phyloP scores from a whole-genome alignment of 2,797 vertebrate species.

The Tolypeutes matacus region DNA sequence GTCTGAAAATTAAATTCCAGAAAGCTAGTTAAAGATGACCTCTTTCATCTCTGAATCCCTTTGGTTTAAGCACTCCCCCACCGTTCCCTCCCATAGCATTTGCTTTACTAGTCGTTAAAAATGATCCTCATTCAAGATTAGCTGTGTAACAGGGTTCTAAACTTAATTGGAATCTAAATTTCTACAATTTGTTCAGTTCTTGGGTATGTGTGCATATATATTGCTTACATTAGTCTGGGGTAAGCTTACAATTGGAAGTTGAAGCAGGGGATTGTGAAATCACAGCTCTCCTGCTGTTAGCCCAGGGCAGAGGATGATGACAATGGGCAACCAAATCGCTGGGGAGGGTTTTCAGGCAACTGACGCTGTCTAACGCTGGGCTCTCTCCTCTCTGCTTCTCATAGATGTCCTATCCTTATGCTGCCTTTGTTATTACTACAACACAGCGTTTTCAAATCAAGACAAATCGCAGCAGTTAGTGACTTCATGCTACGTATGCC shows the following conservation, averaged over 20 bases:
- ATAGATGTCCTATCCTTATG: not conserved
- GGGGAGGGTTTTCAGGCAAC: not conserved
- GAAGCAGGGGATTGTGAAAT: not conserved
- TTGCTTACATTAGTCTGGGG: not conserved
- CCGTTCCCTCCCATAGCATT: not conserved
- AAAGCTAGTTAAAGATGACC: not conserved
- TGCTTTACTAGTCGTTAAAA: not conserved
- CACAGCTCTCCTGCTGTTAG: not conserved
- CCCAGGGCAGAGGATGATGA: accelerated
- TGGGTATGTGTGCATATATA: not conserved
- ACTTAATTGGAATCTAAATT: not conserved
- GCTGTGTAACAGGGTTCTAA: not conserved
- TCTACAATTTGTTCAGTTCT: not conserved
- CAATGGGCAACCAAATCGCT: accelerated
- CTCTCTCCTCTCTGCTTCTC: not conserved
- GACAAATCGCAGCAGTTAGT: not conserved
- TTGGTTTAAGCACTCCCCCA: not conserved
- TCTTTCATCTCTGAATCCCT: not conserved
- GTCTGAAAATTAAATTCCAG: constrained; percentile 21
- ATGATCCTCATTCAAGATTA: not conserved
- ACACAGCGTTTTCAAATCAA: not conserved
- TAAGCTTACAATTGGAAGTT: not conserved
- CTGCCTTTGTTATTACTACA: not conserved
- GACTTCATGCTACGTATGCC: not conserved
- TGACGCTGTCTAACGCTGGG: not conserved